phyloP scores from a whole-genome alignment of 1,140 invertebrate species.

The Popillia japonica region DNA sequence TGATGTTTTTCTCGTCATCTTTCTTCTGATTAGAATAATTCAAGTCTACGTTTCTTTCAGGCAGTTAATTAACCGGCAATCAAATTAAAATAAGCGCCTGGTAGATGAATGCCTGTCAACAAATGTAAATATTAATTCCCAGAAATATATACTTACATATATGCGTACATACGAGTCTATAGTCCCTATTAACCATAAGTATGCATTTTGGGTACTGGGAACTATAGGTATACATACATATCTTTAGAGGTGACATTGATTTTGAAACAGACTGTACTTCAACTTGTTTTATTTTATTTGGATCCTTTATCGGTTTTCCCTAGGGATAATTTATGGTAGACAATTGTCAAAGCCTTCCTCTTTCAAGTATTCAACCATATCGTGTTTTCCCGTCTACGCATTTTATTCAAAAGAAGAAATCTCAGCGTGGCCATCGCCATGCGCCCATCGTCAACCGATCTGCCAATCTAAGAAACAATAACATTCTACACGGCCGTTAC shows the following conservation, averaged over 20 bases:
- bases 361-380: neutral
- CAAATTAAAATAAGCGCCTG: neutral
- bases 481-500: neutral
- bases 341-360: conserved; percentile 1
- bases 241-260: no score
- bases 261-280: no score
- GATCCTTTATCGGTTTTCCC: no score
- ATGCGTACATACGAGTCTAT: no score
- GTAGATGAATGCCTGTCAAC: neutral
- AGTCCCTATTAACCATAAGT: no score
- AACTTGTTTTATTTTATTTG: no score
- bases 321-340: neutral
- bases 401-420: neutral
- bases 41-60: neutral
- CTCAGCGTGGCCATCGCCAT: neutral
- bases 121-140: neutral
- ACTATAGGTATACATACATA: no score
- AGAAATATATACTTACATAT: neutral
- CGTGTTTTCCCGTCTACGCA: neutral
- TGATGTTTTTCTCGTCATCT: neutral
- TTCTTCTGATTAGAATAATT: no score
- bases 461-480: conserved; percentile 32
- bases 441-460: neutral
- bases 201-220: no score
- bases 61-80: neutral